Base-by-base conservation (phyloP, 1,140 invertebrate species). In the Parapsyche elsis region DNA sequence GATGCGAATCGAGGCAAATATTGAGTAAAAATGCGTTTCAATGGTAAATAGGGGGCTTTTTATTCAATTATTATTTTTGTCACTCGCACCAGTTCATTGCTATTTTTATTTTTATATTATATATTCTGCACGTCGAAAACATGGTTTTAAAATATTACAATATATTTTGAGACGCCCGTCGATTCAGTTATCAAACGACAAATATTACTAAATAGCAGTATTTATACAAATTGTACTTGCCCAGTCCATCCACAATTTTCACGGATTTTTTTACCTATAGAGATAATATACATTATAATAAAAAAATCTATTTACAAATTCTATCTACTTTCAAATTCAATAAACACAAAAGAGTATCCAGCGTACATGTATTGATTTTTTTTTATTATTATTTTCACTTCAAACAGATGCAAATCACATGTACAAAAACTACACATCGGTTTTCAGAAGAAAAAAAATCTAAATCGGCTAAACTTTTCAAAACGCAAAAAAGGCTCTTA, bases 261-360 rank as follows among this genome's bases (percentile, higher is more conserved):
- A 59, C 24, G 59, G 24, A 12, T 26, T 26, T 61, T 71, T 30
- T 38, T 67, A 21, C 14, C 24, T 67, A 67, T 7, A 38, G 9
- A 73, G 26, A 38, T 24, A 71, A 71, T 71, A 71, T 71, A 71
- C 26, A 71, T 70, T 71, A 71, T 71, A 71, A 71, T 73, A 73
- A 73, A 73, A 73, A 73, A 73, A 21, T 73, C 24, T 73, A 73
- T 73, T 46, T 73, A 73, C 71, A 73, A 73, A 73, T 73, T 73
- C 44, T 46, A 73, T 23, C 71, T 73, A 73, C 24, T n/a, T n/a
- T n/a, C 26, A 24, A 73, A 23, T 49, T 73, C 45, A 67, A 67
- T 26, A 67, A 30, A 67, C 24, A 24, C 23, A 67, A 53, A n/a
- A 23, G 64, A 67, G 64, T 67, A 67, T 67, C 64, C 21, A 67